Conservation (phyloP, 1,140 invertebrate species). For the Subanguina moxae region DNA sequence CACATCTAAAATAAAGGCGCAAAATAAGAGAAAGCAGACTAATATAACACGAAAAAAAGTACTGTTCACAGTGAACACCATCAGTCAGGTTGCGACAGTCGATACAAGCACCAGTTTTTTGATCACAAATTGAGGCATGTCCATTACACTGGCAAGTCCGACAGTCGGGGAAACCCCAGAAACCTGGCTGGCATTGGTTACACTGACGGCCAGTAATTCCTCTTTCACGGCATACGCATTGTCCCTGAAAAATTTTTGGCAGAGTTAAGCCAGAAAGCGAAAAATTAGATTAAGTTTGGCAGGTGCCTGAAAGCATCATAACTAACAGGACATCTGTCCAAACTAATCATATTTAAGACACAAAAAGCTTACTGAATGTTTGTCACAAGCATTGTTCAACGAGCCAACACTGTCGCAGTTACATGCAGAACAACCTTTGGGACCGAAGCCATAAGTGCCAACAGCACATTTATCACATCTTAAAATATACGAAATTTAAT, state of each 20-base stretch:
- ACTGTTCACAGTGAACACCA: conserved; percentile 78
- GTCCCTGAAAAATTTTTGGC: conserved; percentile 61
- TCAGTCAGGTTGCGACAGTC: conserved; percentile 81
- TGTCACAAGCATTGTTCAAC: conserved; percentile 89
- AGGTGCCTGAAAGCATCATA: no score
- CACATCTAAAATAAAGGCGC: conserved; percentile 66
- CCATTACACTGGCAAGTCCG: conserved; percentile 91
- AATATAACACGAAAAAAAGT: background rate
- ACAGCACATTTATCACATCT: conserved; percentile 88
- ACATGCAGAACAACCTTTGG: conserved; percentile 85
- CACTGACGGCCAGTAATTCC: conserved; percentile 90
- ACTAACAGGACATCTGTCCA: no score
- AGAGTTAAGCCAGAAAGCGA: no score
- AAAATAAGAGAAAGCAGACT: background rate
- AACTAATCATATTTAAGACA: no score
- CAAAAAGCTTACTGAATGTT: conserved; percentile 66
- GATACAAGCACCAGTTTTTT: conserved; percentile 81
- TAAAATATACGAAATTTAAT: conserved; percentile 13
- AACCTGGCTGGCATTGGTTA: conserved; percentile 87
- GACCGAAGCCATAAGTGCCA: conserved; percentile 89
- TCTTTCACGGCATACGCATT: conserved; percentile 80
- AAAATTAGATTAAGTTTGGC: no score
- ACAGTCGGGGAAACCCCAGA: conserved; percentile 93
- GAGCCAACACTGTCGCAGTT: conserved; percentile 91
- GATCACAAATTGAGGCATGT: conserved; percentile 87